These are phyloP conservation scores for Sesamia inferens DNA, from an alignment of 2,888 invertebrate genomes.

Conservation along the genomic window DNA sequence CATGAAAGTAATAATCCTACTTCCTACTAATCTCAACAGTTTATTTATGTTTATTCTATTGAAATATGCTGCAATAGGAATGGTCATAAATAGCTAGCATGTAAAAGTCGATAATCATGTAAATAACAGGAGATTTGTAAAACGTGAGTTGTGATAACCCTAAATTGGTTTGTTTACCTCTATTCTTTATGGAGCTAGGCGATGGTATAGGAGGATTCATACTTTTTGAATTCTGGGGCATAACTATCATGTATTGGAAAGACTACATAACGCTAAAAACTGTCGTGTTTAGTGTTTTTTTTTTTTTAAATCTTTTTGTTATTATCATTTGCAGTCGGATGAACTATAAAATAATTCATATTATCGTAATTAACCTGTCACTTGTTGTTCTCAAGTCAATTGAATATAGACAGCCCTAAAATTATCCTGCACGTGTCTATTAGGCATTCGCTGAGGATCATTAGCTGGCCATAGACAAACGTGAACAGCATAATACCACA, in stretches of 20 bases:
- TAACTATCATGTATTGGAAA: conserved; percentile 42
- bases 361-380: conserved; percentile 6
- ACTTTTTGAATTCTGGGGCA: conserved; percentile 21
- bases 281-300: not conserved
- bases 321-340: not conserved
- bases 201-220: no score
- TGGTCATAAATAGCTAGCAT: no score
- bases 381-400: not conserved
- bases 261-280: not conserved
- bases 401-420: conserved; percentile 10
- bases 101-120: no score
- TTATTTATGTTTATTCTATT: no score
- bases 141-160: no score
- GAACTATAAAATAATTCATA: not conserved
- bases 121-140: no score
- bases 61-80: no score
- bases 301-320: not conserved
- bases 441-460: conserved; percentile 38
- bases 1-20: no score
- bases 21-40: no score
- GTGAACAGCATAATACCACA: conserved; percentile 12
- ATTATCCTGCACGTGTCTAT: conserved; percentile 27
- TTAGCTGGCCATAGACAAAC: conserved; percentile 19
- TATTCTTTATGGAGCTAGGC: no score
- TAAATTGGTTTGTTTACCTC: no score